These are phyloP conservation scores for Nymphicus hollandicus DNA, from an alignment of 2,113 vertebrate genomes.

Conservation along the genomic window DNA sequence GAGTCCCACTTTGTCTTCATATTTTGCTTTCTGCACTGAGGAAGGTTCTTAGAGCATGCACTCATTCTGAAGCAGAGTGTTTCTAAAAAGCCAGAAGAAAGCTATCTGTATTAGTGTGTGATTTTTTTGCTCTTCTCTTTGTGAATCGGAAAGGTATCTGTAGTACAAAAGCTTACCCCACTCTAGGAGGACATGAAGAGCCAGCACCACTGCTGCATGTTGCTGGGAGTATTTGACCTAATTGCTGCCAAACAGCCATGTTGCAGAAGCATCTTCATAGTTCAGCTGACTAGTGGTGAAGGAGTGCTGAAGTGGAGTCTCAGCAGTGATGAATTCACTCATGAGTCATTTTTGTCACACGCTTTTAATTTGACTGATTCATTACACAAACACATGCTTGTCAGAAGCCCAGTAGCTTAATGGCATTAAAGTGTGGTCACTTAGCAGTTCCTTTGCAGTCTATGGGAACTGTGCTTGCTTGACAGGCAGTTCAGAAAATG, in stretches of 20 bases:
- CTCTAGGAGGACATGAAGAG: background rate
- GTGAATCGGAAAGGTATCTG: background rate
- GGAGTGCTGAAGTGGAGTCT: conserved; percentile 46
- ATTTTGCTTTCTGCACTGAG: background rate
- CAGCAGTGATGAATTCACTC: conserved; percentile 19
- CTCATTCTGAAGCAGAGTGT: background rate
- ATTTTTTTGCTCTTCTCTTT: background rate
- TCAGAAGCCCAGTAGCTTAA: conserved; percentile 63
- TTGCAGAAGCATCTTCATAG: conserved; percentile 3
- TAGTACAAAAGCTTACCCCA: background rate
- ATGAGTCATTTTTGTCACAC: conserved; percentile 64
- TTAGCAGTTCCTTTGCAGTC: conserved; percentile 54
- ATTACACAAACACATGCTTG: conserved; percentile 54
- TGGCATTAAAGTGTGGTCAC: conserved; percentile 62
- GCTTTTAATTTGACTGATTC: conserved; percentile 65
- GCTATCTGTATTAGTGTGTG: background rate
- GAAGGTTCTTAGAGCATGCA: background rate
- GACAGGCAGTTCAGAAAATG: conserved; percentile 10
- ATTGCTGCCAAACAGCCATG: conserved; percentile 28
- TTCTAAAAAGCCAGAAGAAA: background rate
- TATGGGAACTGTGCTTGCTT: conserved; percentile 3
- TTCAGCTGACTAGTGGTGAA: conserved; percentile 12
- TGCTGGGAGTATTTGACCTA: background rate
- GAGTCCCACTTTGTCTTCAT: background rate
- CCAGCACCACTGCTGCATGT: background rate